phyloP scores from a whole-genome alignment of 1,140 invertebrate genomes.

The Leptinotarsa defecta region DNA sequence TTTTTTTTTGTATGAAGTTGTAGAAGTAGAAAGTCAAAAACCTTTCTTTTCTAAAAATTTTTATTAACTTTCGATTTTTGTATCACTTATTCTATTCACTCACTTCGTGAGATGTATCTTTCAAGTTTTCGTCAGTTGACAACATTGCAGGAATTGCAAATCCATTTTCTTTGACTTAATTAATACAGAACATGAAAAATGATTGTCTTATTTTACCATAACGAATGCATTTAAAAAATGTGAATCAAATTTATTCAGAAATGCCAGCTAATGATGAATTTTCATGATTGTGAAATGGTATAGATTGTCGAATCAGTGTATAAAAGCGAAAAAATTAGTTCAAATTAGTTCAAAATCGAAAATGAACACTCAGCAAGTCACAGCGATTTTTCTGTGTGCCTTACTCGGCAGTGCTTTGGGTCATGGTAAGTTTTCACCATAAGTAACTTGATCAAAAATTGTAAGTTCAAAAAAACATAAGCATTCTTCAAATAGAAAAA shows the following conservation, averaged over 20 bases:
- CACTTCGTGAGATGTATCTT: too few relatives aligned
- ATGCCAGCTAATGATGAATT: not conserved
- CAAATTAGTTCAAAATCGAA: constrained; percentile 11
- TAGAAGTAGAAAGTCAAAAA: too few relatives aligned
- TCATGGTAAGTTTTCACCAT: constrained; percentile 27
- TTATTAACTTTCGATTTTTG: too few relatives aligned
- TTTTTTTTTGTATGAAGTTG: too few relatives aligned
- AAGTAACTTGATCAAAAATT: too few relatives aligned
- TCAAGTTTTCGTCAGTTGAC: too few relatives aligned
- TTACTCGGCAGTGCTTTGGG: constrained; percentile 25
- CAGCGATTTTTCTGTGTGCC: constrained; percentile 27
- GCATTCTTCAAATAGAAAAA: too few relatives aligned
- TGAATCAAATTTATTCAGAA: constrained; percentile 12
- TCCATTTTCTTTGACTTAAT: too few relatives aligned
- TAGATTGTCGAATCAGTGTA: not conserved
- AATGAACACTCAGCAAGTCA: constrained; percentile 18
- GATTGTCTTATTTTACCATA: not conserved
- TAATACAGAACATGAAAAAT: not conserved
- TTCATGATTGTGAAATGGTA: not conserved
- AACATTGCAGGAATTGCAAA: too few relatives aligned
- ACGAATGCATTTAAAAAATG: not conserved
- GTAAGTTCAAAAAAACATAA: too few relatives aligned
- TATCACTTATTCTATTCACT: too few relatives aligned
- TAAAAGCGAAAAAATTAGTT: constrained; percentile 24
- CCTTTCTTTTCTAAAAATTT: too few relatives aligned